Percentiles rank a stretch among this genome's conserved stretches.
Evolutionary conservation across 2,113 vertebrate species (phyloP).

Genomic region (Piaya cayana): DNA sequence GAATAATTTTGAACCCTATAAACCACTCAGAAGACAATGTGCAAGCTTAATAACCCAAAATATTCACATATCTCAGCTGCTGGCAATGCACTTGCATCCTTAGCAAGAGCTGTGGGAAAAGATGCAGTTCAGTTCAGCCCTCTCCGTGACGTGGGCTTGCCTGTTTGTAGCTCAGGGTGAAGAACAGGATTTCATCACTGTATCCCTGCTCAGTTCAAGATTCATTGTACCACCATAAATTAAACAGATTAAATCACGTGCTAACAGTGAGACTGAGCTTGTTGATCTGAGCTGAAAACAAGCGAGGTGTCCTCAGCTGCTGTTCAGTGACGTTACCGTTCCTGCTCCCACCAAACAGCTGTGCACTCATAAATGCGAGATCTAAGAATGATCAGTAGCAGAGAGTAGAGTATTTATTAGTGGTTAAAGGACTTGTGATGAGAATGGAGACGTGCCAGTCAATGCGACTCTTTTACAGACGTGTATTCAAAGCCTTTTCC

Average conservation of each 20-base stretch:
- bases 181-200: not conserved
- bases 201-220: not conserved
- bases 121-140: not conserved
- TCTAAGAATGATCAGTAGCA: not conserved
- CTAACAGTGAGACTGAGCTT: not conserved
- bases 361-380: not conserved
- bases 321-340: not conserved
- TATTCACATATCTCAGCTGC: not conserved
- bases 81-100: not conserved
- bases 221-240: not conserved
- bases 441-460: not conserved
- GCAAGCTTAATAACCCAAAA: not conserved
- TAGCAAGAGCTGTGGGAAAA: not conserved
- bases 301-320: not conserved
- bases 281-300: not conserved
- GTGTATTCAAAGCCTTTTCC: not conserved
- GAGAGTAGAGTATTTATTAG: not conserved
- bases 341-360: not conserved
- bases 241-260: not conserved
- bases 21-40: not conserved
- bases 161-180: not conserved
- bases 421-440: not conserved
- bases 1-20: not conserved
- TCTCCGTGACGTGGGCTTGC: not conserved
- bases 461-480: accelerated